These are phyloP conservation scores for Benitochromis conjunctus DNA, from an alignment of 2,113 vertebrate species.

Conservation along the genomic window DNA sequence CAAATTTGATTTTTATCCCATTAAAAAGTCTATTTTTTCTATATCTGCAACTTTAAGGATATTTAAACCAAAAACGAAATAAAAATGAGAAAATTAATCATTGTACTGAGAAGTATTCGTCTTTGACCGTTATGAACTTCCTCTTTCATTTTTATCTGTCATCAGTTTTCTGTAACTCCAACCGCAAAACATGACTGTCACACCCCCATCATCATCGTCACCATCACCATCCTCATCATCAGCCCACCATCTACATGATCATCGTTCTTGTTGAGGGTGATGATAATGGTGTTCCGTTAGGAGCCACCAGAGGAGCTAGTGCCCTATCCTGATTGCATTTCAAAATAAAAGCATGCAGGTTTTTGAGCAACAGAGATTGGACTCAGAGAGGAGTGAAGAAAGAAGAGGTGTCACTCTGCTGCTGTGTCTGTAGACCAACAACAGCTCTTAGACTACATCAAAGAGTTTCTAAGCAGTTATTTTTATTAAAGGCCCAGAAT, in stretches of 20 bases:
- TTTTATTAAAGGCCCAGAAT: background rate
- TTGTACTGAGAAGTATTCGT: background rate
- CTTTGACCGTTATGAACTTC: background rate
- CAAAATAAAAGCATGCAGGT: constrained; percentile 14
- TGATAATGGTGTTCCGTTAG: background rate
- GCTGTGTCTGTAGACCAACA: background rate
- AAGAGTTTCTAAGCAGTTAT: background rate
- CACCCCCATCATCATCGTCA: background rate
- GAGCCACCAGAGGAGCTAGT: constrained; percentile 12
- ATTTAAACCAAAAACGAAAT: background rate
- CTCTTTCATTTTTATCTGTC: background rate
- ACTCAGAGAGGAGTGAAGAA: background rate
- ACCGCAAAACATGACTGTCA: background rate
- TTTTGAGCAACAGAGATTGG: background rate
- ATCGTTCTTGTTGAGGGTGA: background rate
- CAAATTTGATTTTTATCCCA: too few species aligned
- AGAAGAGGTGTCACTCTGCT: constrained; percentile 14
- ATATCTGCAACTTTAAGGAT: background rate
- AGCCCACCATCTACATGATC: too few species aligned
- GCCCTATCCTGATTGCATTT: background rate
- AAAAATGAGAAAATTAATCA: background rate
- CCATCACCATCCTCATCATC: background rate
- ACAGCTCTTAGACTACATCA: background rate
- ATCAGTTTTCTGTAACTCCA: background rate
- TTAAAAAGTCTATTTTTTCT: too few species aligned